Evolutionary conservation across 2,888 invertebrate genomes (phyloP).

Genomic region (Serrognathus titanus): DNA sequence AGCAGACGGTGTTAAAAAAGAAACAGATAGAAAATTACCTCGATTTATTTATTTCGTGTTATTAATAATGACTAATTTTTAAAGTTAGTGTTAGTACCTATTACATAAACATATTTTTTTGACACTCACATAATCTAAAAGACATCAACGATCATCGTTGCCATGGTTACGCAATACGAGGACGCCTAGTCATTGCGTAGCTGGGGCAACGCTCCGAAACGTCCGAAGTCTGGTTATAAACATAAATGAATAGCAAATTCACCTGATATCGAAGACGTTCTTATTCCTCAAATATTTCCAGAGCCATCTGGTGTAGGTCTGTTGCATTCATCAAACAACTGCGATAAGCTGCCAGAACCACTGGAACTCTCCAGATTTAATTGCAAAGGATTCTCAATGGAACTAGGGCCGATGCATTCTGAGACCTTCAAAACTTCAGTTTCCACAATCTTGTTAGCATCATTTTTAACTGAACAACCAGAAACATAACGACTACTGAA

Average conservation of each 20-base stretch:
- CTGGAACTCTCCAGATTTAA: not conserved
- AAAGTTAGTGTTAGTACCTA: too few species aligned
- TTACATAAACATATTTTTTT: too few species aligned
- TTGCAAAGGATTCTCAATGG: too few species aligned
- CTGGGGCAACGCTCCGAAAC: too few species aligned
- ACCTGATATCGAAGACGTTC: too few species aligned
- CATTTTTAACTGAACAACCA: constrained; percentile 39
- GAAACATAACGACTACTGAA: constrained; percentile 41
- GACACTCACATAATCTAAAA: not conserved
- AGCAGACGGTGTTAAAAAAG: constrained; percentile 36
- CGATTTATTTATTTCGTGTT: constrained; percentile 22
- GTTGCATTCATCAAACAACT: constrained; percentile 16
- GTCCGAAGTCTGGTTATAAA: too few species aligned
- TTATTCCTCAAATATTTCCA: constrained; percentile 20
- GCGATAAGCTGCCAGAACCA: constrained; percentile 21
- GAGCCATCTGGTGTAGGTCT: constrained; percentile 32
- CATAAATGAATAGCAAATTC: too few species aligned
- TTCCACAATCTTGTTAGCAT: not conserved
- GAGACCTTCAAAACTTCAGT: too few species aligned
- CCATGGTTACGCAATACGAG: too few species aligned
- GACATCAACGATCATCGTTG: too few species aligned
- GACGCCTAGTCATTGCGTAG: too few species aligned
- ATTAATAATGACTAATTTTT: not conserved
- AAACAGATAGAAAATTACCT: constrained; percentile 44
- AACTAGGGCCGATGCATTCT: too few species aligned